These are phyloP conservation scores for Agonopterix subpropinquella DNA, from an alignment of 2,888 invertebrate species.

Conservation along the genomic window DNA sequence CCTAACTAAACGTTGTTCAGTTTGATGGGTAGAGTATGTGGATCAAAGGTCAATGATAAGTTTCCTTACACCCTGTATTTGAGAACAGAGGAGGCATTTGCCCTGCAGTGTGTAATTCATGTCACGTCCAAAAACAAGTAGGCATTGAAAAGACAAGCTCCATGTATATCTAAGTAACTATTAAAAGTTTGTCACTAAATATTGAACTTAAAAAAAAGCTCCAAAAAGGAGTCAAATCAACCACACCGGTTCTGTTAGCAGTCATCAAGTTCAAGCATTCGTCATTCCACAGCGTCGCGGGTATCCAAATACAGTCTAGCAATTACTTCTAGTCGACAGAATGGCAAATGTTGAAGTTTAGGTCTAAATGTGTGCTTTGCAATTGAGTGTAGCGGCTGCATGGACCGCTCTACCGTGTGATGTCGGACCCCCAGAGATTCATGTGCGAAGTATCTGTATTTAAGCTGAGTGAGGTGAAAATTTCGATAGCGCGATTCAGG, in stretches of 20 bases:
- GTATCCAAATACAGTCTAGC: slow-evolving; percentile 60
- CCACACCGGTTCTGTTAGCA: slow-evolving; percentile 48
- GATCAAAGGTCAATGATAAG: no score
- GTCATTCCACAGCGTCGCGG: slow-evolving; percentile 54
- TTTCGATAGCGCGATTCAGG: slow-evolving; percentile 37
- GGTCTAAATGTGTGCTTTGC: slow-evolving; percentile 39
- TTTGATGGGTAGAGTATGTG: no score
- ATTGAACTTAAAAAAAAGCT: not conserved
- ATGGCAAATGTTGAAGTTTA: slow-evolving; percentile 65
- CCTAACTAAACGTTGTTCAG: no score
- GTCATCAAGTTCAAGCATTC: slow-evolving; percentile 58
- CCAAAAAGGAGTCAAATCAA: slow-evolving; percentile 54
- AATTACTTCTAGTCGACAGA: slow-evolving; percentile 63
- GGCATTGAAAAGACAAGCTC: no score
- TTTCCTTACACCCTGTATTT: no score
- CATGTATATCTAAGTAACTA: no score
- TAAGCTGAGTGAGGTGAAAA: slow-evolving; percentile 25
- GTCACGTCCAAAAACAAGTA: no score
- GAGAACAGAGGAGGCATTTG: no score
- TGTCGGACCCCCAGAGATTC: slow-evolving; percentile 39
- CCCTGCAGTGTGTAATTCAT: no score
- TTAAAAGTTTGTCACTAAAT: no score
- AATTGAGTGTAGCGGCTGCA: slow-evolving; percentile 42
- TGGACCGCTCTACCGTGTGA: slow-evolving; percentile 48
- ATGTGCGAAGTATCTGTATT: slow-evolving; percentile 12